Conservation (phyloP, 1,140 invertebrate species). For the Drosophila arizonae region DNA sequence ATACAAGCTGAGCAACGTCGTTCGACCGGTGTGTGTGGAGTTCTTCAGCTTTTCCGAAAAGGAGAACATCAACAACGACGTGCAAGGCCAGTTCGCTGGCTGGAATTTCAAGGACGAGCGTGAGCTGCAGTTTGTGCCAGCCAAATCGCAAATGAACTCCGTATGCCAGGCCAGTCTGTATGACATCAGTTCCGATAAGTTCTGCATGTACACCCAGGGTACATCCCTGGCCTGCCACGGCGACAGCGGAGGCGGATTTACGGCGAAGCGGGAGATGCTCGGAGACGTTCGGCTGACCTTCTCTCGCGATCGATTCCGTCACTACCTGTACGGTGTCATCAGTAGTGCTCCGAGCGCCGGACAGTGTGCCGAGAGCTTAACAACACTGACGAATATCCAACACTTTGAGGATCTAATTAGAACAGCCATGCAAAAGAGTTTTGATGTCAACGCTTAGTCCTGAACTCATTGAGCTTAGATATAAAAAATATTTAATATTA, state of each 20-base stretch:
- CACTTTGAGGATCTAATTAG: conserved; percentile 49
- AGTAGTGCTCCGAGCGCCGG: conserved; percentile 69
- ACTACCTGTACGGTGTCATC: conserved; percentile 62
- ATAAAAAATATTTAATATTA: too few relatives aligned
- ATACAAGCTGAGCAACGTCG: conserved; percentile 48
- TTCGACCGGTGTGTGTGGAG: conserved; percentile 59
- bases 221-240: conserved; percentile 61
- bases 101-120: conserved; percentile 61
- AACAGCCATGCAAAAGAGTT: conserved; percentile 34
- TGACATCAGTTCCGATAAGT: conserved; percentile 63
- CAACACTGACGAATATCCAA: conserved; percentile 65
- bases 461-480: too few relatives aligned
- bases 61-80: conserved; percentile 53
- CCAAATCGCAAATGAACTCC: conserved; percentile 47
- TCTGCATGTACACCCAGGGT: conserved; percentile 65
- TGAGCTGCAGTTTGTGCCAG: conserved; percentile 62
- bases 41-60: conserved; percentile 46
- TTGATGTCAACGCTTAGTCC: neutral
- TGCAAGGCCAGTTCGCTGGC: conserved; percentile 55
- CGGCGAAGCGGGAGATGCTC: conserved; percentile 15
- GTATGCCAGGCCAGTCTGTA: conserved; percentile 21
- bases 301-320: conserved; percentile 6
- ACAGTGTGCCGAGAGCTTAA: conserved; percentile 62
- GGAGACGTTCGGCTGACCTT: neutral
- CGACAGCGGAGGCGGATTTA: conserved; percentile 67